A percentile compares a stretch with the other conserved stretches of the same genome.
Conservation (phyloP, 2,888 invertebrate genomes). For the Ellobium chinense region DNA sequence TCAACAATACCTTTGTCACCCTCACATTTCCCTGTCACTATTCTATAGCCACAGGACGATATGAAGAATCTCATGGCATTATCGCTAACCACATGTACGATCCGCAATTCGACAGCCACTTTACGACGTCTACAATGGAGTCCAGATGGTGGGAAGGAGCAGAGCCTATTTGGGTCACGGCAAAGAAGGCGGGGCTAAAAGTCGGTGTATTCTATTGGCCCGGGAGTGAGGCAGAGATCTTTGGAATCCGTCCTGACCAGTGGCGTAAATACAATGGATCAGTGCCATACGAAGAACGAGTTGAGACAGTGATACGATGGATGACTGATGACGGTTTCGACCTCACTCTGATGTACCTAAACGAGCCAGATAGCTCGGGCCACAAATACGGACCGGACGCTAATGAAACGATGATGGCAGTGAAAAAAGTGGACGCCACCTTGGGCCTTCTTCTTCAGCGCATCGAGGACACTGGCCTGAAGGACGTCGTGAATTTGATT, state of each 20-base stretch:
- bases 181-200: slow-evolving; percentile 80
- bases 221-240: slow-evolving; percentile 82
- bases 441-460: background rate
- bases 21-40: slow-evolving; percentile 88
- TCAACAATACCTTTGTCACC: slow-evolving; percentile 79
- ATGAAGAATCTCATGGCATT: slow-evolving; percentile 84
- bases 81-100: slow-evolving; percentile 48
- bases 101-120: slow-evolving; percentile 18
- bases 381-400: slow-evolving; percentile 68
- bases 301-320: slow-evolving; percentile 82
- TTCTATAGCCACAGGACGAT: slow-evolving; percentile 85
- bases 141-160: slow-evolving; percentile 70
- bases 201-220: slow-evolving; percentile 84
- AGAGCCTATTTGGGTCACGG: slow-evolving; percentile 74
- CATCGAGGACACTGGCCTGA: background rate
- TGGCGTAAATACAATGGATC: slow-evolving; percentile 77
- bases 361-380: slow-evolving; percentile 65
- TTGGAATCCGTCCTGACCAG: slow-evolving; percentile 77
- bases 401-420: slow-evolving; percentile 43
- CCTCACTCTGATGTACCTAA: slow-evolving; percentile 66
- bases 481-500: slow-evolving; percentile 64
- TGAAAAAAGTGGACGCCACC: slow-evolving; percentile 18
- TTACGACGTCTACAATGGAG: slow-evolving; percentile 51
- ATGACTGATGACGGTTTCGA: slow-evolving; percentile 55
- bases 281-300: slow-evolving; percentile 81